Base-by-base conservation (phyloP, 64 coral and sea anemone genomes). In the Montipora cactus region DNA sequence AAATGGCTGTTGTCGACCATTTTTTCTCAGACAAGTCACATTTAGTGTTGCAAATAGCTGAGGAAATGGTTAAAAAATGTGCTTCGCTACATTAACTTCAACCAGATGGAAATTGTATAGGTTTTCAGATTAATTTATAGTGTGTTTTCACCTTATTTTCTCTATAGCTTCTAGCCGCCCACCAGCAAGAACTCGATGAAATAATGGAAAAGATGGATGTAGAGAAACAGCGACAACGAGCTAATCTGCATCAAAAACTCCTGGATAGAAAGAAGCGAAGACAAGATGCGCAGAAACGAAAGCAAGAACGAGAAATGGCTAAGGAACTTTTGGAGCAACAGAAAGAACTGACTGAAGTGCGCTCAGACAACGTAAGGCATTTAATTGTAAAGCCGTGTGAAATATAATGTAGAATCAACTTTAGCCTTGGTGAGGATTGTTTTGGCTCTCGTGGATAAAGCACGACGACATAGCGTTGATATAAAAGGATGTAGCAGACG, bases 121-220 rank as follows among this genome's bases (percentile, higher is more conserved):
- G 37, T 37, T 37, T 37, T 37, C 37, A 37, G 1, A 37, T 37
- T 37, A 37, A 37, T 37, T 28, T 28, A 28, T 45, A 10, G 14
- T 0, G 7, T 46, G 53, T 62, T 61, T 55, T 7, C 11, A 15
- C 10, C 52, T 5, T 4, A 5, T 14, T 64, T 16, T 48, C 6
- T 68, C 12, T 49, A 16, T 77, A 99, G 97, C 80, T 99, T 74
- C 55, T 99, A 61, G 79, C 92, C 5, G 49, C 83, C 10, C 97
- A 99, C 46, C 97, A 99, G 81, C 94, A 99, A 88, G 97, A 99
- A 70, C 51, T 99, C 4, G 97, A 99, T 13, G 95, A 99, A 71
- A 89, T 95, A 3, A 91, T 99, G 91, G 97, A 99, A 67, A 96
- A 99, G 61, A 89, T 99, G 22, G 97, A 99, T 67, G 74, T 75